phyloP scores from a whole-genome alignment of 2,113 vertebrate species.

The Seriola rivoliana region DNA sequence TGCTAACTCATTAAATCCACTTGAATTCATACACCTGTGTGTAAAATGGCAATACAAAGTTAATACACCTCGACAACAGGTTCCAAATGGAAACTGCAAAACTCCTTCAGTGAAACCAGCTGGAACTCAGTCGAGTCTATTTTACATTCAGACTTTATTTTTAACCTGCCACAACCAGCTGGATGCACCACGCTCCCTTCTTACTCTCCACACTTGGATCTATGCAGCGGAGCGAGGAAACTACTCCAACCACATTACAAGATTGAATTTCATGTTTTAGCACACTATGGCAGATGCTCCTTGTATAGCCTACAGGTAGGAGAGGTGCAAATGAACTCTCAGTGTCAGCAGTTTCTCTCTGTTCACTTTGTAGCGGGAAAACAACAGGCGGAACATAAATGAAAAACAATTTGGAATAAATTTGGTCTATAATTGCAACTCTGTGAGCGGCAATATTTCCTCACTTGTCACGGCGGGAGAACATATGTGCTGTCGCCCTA shows the following conservation, averaged over 20 bases:
- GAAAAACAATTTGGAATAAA: slow-evolving; percentile 56
- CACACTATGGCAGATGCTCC: slow-evolving; percentile 55
- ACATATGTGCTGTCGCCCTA: not conserved
- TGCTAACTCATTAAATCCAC: slow-evolving; percentile 47
- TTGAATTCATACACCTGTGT: slow-evolving; percentile 45
- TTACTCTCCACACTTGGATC: slow-evolving; percentile 31
- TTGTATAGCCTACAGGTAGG: slow-evolving; percentile 57
- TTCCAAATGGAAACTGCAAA: slow-evolving; percentile 52
- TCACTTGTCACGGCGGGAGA: slow-evolving; percentile 9
- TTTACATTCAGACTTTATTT: slow-evolving; percentile 55
- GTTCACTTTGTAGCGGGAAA: slow-evolving; percentile 16
- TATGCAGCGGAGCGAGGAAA: slow-evolving; percentile 53
- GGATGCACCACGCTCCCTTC: slow-evolving; percentile 8
- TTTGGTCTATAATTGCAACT: slow-evolving; percentile 35
- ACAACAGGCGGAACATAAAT: slow-evolving; percentile 21
- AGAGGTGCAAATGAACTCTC: slow-evolving; percentile 26
- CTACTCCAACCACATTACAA: slow-evolving; percentile 47
- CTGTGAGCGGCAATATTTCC: slow-evolving; percentile 23
- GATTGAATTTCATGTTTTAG: slow-evolving; percentile 65
- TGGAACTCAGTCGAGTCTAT: slow-evolving; percentile 51
- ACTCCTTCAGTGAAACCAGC: slow-evolving; percentile 53
- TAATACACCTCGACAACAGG: slow-evolving; percentile 47
- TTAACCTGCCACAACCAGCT: slow-evolving; percentile 19
- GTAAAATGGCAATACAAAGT: slow-evolving; percentile 51
- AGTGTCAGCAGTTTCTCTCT: slow-evolving; percentile 39